Percentiles rank a stretch among this genome's conserved stretches.
Conservation (phyloP, 2,888 invertebrate species). For the Troglohyphantes excavatus region DNA sequence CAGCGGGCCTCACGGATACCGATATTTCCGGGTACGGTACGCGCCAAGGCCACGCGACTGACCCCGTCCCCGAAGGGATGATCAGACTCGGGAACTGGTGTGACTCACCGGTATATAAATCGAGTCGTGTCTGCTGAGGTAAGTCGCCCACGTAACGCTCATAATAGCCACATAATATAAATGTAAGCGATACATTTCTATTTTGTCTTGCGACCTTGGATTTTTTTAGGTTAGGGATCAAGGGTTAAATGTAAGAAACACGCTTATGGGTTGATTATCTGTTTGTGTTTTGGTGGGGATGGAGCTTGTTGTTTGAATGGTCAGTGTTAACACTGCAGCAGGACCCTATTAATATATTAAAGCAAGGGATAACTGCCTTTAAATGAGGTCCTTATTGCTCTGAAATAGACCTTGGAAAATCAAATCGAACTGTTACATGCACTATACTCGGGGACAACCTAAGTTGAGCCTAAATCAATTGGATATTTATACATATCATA, state of each 20-base stretch:
- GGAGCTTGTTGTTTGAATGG: too few species aligned
- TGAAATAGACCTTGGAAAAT: too few species aligned
- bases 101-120: slow-evolving; percentile 57
- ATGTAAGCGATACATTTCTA: slow-evolving; percentile 14
- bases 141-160: slow-evolving; percentile 35
- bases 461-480: too few species aligned
- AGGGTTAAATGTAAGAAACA: slow-evolving; percentile 21
- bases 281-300: background rate
- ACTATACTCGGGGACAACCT: too few species aligned
- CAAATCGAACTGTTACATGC: too few species aligned
- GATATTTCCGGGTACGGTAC: slow-evolving; percentile 35
- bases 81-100: slow-evolving; percentile 7
- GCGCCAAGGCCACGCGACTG: slow-evolving; percentile 50
- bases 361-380: too few species aligned
- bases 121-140: slow-evolving; percentile 19
- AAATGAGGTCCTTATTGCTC: too few species aligned
- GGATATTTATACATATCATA: too few species aligned
- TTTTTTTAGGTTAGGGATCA: slow-evolving; percentile 12
- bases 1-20: slow-evolving; percentile 38
- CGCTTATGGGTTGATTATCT: slow-evolving; percentile 29
- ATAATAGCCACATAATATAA: slow-evolving; percentile 29
- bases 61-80: slow-evolving; percentile 39
- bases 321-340: too few species aligned
- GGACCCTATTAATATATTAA: too few species aligned
- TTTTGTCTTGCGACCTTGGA: slow-evolving; percentile 37